Base-by-base conservation (phyloP, 2,888 invertebrate genomes). In the Capitulum mitella region DNA sequence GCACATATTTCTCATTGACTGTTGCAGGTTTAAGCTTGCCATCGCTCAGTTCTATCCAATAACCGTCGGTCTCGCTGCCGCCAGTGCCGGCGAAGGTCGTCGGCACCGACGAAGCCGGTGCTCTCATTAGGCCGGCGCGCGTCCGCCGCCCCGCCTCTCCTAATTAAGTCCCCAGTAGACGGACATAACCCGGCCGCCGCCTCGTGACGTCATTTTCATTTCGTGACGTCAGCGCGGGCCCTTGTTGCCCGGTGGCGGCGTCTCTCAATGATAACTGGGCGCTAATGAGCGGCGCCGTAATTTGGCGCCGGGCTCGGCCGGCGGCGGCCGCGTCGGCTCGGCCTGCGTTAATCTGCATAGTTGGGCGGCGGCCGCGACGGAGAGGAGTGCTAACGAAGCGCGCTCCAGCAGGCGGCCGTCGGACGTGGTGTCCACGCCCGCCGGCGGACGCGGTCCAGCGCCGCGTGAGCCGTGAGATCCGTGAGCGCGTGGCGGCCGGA, bases 81-180 rank as follows among this genome's bases (percentile, higher is more conserved):
- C 46, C 8, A 14, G 14, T 14, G 46, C 10, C 46, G 14, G 14
- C 14, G 10, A 46, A 46, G 14, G 10, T 46, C 46, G 46, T 46
- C 46, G 8, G 46, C 46, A 46, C 46, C 14, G n/a, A n/a, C n/a
- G n/a, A n/a, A 14, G 32, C 61, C 29, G 29, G 22, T 26, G 3
- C 10, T 29, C 64, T 64, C 64, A 64, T 64, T 64, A 64, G 64
- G 64, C 19, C 64, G 22, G 0, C 64, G 19, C n/a, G 22, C 34
- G 34, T 29, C 29, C 29, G 14, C 32, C 61, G 61, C 61, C 32
- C 64, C 64, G 37, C 64, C 34, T 64, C 64, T 32, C 37, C 34
- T 64, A 64, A 64, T 64, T 64, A 64, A 64, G 64, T 64, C 64
- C n/a, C 64, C 64, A 64, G 64, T 37, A 64, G 64, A 16, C 64